Evolutionary conservation across 2,888 invertebrate genomes (phyloP).

Genomic region (Syritta pipiens): DNA sequence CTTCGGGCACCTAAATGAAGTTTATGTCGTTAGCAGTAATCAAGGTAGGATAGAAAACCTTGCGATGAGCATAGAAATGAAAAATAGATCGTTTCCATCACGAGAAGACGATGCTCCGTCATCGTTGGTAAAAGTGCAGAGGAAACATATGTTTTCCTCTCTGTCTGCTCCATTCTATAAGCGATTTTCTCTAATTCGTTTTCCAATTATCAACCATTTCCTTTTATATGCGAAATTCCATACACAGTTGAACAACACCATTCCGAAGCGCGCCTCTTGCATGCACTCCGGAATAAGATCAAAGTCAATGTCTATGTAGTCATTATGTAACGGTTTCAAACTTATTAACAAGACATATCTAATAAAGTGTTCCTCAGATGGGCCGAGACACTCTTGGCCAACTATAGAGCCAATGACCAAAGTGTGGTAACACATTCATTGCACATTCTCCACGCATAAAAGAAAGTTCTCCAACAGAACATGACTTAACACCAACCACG

Average conservation of each 20-base stretch:
- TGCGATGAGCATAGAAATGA: constrained; percentile 22
- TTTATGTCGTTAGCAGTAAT: constrained; percentile 22
- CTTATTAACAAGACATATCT: constrained; percentile 58
- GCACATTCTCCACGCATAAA: constrained; percentile 55
- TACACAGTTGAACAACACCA: constrained; percentile 3
- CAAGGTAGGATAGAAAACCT: constrained; percentile 40
- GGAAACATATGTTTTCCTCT: constrained; percentile 31
- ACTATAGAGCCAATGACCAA: constrained; percentile 23
- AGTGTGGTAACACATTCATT: constrained; percentile 61
- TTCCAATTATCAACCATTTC: constrained; percentile 37
- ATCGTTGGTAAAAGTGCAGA: constrained; percentile 30
- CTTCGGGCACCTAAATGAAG: constrained; percentile 13
- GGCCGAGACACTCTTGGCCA: too few species aligned
- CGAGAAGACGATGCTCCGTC: constrained; percentile 24
- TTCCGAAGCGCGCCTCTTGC: constrained; percentile 14
- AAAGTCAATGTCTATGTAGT: constrained; percentile 57
- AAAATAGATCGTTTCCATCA: constrained; percentile 47
- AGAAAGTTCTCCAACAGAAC: constrained; percentile 61
- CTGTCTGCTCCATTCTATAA: neutral
- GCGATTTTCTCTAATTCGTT: constrained; percentile 33
- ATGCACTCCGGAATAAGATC: constrained; percentile 53
- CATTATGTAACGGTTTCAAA: constrained; percentile 65
- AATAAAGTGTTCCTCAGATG: constrained; percentile 50
- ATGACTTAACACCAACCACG: constrained; percentile 50
- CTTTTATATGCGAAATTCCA: constrained; percentile 33